Conservation (phyloP, 2,113 vertebrate species). For the Mastomys natalensis region DNA sequence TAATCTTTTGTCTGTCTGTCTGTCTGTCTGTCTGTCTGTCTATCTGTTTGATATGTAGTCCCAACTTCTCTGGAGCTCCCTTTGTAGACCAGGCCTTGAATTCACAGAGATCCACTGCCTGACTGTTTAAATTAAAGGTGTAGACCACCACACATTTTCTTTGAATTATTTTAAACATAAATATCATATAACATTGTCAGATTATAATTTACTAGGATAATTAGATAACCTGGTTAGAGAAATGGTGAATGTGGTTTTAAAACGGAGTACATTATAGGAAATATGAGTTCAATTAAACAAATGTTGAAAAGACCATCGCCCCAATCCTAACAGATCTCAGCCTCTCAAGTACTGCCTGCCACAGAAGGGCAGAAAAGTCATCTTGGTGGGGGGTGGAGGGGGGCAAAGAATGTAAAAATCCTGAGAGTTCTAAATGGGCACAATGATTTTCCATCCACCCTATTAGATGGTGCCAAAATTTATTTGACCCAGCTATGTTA, state of each 20-base stretch:
- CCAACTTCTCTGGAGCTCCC: background rate
- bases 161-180: background rate
- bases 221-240: slow-evolving; percentile 42
- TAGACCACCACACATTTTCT: background rate
- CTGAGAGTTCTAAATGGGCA: background rate
- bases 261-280: background rate
- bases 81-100: background rate
- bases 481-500: background rate
- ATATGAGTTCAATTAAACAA: slow-evolving; percentile 1
- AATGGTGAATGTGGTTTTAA: background rate
- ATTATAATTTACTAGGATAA: slow-evolving; percentile 6
- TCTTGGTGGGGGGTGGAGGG: too few relatives aligned
- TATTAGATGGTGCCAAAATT: background rate
- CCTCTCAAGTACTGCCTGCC: background rate
- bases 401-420: background rate
- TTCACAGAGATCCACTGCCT: background rate
- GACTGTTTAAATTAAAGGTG: background rate
- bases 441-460: background rate
- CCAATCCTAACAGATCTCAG: background rate
- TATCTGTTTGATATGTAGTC: background rate
- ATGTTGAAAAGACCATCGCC: background rate
- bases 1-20: background rate
- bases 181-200: background rate
- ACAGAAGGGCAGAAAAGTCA: background rate
- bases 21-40: background rate